These are phyloP conservation scores for Fistularia commersonii DNA, from an alignment of 2,797 vertebrate genomes.

Conservation along the genomic window DNA sequence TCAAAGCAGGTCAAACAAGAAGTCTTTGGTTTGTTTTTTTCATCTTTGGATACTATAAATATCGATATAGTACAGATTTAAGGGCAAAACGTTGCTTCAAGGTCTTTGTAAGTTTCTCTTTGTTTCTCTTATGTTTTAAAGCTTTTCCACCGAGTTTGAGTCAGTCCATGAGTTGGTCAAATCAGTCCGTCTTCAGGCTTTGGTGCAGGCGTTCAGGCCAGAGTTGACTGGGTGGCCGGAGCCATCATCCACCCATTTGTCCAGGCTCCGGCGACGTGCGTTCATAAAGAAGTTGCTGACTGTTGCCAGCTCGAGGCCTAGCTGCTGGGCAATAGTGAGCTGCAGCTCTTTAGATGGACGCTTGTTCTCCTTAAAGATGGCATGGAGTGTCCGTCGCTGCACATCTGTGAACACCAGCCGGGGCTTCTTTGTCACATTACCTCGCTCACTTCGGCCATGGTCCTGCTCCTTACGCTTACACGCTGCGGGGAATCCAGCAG, in stretches of 20 bases:
- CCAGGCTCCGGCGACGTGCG: conserved; percentile 93
- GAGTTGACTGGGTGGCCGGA: conserved; percentile 85
- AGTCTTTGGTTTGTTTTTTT: conserved; percentile 96
- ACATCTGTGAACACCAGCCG: conserved; percentile 98
- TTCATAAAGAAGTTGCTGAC: conserved; percentile 99
- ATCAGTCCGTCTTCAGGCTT: conserved; percentile 90
- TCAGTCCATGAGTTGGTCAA: conserved; percentile 79
- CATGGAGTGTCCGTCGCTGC: conserved; percentile 96
- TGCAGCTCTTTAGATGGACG: conserved; percentile 99
- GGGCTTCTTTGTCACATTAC: conserved; percentile 91
- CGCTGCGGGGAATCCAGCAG: conserved; percentile 68
- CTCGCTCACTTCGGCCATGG: conserved; percentile 87
- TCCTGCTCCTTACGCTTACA: conserved; percentile 99
- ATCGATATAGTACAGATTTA: conserved; percentile 84
- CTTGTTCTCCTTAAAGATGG: conserved; percentile 99
- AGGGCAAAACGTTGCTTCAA: conserved; percentile 82
- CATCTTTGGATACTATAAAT: conserved; percentile 99
- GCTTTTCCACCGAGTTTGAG: conserved; percentile 97
- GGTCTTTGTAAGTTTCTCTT: conserved; percentile 80
- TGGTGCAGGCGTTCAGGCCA: conserved; percentile 93
- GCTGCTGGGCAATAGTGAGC: conserved; percentile 98
- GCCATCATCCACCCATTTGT: conserved; percentile 98
- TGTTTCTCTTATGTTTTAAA: conserved; percentile 86
- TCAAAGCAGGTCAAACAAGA: conserved; percentile 89
- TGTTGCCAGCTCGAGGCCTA: conserved; percentile 95